Percentiles rank a stretch among this genome's conserved stretches.
These are phyloP conservation scores for Numenius phaeopus DNA, from an alignment of 2,797 vertebrate genomes.

Conservation along the genomic window DNA sequence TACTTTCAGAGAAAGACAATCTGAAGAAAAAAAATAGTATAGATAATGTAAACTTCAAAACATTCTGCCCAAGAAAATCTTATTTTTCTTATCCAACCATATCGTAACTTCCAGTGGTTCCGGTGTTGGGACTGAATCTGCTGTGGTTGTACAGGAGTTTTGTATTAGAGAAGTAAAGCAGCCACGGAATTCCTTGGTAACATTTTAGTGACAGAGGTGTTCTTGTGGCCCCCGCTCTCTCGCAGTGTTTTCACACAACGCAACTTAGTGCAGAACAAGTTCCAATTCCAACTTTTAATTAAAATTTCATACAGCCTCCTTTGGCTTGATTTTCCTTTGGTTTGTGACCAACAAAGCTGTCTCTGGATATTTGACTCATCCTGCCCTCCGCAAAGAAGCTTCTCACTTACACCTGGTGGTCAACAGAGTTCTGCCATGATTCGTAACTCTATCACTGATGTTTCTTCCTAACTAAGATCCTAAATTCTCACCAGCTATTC, in stretches of 20 bases:
- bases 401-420: background rate
- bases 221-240: background rate
- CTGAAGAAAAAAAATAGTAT: background rate
- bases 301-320: background rate
- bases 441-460: background rate
- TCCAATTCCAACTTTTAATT: background rate
- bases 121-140: background rate
- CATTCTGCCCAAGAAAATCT: background rate
- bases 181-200: background rate
- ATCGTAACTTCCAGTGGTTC: background rate
- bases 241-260: background rate
- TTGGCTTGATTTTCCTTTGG: background rate
- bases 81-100: background rate
- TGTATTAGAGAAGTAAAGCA: background rate
- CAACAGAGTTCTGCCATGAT: background rate
- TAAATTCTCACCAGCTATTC: background rate
- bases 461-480: background rate
- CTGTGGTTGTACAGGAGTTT: background rate
- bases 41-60: background rate
- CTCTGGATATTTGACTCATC: background rate
- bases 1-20: background rate
- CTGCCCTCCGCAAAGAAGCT: background rate
- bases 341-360: background rate
- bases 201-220: background rate
- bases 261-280: background rate